phyloP scores from a whole-genome alignment of 2,113 vertebrate species.

The Scophthalmus maximus region DNA sequence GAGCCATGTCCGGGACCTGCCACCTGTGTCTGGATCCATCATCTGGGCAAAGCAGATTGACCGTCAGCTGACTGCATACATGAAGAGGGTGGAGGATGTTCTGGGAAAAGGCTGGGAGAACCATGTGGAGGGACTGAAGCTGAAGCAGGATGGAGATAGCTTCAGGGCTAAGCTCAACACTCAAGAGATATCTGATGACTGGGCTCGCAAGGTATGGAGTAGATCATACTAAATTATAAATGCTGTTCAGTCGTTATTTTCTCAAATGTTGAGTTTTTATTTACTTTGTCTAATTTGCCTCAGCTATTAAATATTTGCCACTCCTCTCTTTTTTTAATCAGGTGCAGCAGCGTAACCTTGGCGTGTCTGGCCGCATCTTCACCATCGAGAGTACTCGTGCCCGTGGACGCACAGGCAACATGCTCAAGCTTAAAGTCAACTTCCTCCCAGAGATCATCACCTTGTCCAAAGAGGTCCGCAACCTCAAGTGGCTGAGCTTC shows the following conservation, averaged over 20 bases:
- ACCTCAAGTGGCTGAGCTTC: constrained; percentile 99
- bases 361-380: constrained; percentile 97
- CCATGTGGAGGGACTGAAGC: constrained; percentile 97
- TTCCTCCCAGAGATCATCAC: constrained; percentile 99
- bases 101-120: constrained; percentile 99
- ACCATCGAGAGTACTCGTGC: constrained; percentile 95
- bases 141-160: constrained; percentile 98
- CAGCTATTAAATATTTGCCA: background rate
- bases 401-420: constrained; percentile 91
- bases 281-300: background rate
- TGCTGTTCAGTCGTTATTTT: too few species aligned
- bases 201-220: constrained; percentile 91
- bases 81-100: constrained; percentile 99
- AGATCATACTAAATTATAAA: background rate
- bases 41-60: constrained; percentile 99
- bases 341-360: constrained; percentile 96
- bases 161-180: constrained; percentile 99
- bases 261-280: too few species aligned
- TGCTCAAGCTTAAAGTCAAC: constrained; percentile 97
- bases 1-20: constrained; percentile 97
- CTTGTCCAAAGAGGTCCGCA: constrained; percentile 96
- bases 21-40: constrained; percentile 96
- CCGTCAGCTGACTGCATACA: constrained; percentile 96
- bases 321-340: constrained; percentile 15
- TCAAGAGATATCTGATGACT: constrained; percentile 98